Conservation (phyloP, 2,888 invertebrate species). For the Digitonthophagus gazella region DNA sequence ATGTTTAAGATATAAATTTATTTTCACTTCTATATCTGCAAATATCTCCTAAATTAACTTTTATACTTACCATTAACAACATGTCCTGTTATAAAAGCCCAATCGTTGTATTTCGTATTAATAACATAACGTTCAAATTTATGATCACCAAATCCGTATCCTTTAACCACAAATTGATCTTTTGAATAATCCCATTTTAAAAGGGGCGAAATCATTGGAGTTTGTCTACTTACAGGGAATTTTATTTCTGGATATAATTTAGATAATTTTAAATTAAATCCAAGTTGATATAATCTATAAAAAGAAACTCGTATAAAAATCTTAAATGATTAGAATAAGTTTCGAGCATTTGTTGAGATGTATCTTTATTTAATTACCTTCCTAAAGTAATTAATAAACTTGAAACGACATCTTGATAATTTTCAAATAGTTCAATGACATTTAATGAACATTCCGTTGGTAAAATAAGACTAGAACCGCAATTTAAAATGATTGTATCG, state of each 20-base stretch:
- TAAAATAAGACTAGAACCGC: not conserved
- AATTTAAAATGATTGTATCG: not conserved
- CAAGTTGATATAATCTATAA: slow-evolving; percentile 64
- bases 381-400: slow-evolving; percentile 1
- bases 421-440: not conserved
- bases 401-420: not conserved
- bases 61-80: slow-evolving; percentile 64
- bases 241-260: slow-evolving; percentile 72
- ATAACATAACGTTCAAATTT: slow-evolving; percentile 52
- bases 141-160: not conserved
- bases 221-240: slow-evolving; percentile 84
- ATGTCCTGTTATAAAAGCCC: slow-evolving; percentile 75
- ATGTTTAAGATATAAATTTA: no score
- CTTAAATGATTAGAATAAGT: not conserved
- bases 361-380: slow-evolving; percentile 7
- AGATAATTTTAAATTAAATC: slow-evolving; percentile 71
- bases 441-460: not conserved
- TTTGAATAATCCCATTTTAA: slow-evolving; percentile 85
- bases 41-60: no score
- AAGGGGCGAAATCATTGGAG: slow-evolving; percentile 78
- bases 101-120: slow-evolving; percentile 63
- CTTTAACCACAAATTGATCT: slow-evolving; percentile 69
- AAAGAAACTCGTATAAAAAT: not conserved
- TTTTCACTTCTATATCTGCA: no score
- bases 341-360: not conserved